Evolutionary conservation across 2,113 vertebrate species (phyloP), one percentile per base, ranked within the genome.

Genomic region (Brachypodius melanocephalos): DNA sequence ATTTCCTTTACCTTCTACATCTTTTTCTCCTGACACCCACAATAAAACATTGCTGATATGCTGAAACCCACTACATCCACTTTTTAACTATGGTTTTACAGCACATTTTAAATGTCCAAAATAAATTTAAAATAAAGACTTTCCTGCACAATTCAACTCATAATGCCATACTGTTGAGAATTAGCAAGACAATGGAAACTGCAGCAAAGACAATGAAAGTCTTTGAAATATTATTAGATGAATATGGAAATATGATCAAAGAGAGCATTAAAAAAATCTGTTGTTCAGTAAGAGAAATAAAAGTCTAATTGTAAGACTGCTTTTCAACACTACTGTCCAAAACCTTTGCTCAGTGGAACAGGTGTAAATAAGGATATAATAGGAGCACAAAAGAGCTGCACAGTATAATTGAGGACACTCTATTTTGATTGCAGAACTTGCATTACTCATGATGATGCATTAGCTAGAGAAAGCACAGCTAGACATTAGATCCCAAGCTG

Each of bases 401-500:
- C 26, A 93, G 40, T 75, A 52, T 75, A 96, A 95, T 20, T 87
- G 57, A 90, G 65, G 52, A 52, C 79, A 91, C 51, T 17, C 32
- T 68, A 48, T 67, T 94, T 77, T 88, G 68, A 90, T 15, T 83
- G 59, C 22, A 86, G 72, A 88, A 78, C 34, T 45, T 63, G 43
- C 63, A 81, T 93, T 88, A 83, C 55, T 91, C 67, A 73, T 38
- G n/a, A 84, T 42, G 48, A 94, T 81, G 65, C 43, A 88, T 83
- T 78, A 91, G 36, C 55, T 63, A 91, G 68, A 80, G 59, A 81
- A 90, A 77, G 72, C 90, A 90, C 94, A 94, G 94, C 76, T 46
- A 95, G 85, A 94, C 57, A 49, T 68, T 48, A 72, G 68, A 88
- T 86, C 65, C 48, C 90, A 96, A 93, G 82, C 93, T 90, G 95